Conservation (phyloP, 2,888 invertebrate species). For the Epinotia nisella region DNA sequence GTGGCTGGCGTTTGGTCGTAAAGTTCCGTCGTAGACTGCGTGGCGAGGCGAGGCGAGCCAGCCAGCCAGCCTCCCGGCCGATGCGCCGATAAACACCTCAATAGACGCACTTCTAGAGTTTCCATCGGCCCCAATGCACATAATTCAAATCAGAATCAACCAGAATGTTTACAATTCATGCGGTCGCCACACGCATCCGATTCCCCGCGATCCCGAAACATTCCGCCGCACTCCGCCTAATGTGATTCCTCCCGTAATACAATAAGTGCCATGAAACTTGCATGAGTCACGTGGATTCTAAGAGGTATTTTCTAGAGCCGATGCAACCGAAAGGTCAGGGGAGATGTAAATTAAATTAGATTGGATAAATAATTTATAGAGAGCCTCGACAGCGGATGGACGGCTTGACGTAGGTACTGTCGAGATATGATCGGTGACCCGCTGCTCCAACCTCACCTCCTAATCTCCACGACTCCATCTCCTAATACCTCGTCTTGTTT, state of each 20-base stretch:
- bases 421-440: slow-evolving; percentile 82
- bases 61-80: slow-evolving; percentile 13
- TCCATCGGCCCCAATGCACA: slow-evolving; percentile 33
- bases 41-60: slow-evolving; percentile 71
- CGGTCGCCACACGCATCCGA: slow-evolving; percentile 38
- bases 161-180: slow-evolving; percentile 50
- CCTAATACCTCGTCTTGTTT: slow-evolving; percentile 81
- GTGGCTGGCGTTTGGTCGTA: slow-evolving; percentile 80
- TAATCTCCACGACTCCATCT: slow-evolving; percentile 80
- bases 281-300: slow-evolving; percentile 64
- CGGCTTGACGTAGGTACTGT: slow-evolving; percentile 75
- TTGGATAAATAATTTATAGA: slow-evolving; percentile 81
- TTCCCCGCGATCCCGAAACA: slow-evolving; percentile 22
- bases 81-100: slow-evolving; percentile 3
- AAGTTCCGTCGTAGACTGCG: slow-evolving; percentile 82
- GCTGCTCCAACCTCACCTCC: slow-evolving; percentile 72
- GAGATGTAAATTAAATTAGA: slow-evolving; percentile 82
- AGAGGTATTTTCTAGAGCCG: slow-evolving; percentile 62
- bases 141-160: slow-evolving; percentile 59
- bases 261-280: slow-evolving; percentile 69
- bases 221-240: slow-evolving; percentile 51
- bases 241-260: slow-evolving; percentile 65
- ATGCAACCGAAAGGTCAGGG: slow-evolving; percentile 77
- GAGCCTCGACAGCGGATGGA: slow-evolving; percentile 75
- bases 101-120: slow-evolving; percentile 7